Percentiles rank a stretch among this genome's conserved stretches.
Evolutionary conservation across 2,888 invertebrate species (phyloP).

Genomic region (Ectemnius cavifrons): DNA sequence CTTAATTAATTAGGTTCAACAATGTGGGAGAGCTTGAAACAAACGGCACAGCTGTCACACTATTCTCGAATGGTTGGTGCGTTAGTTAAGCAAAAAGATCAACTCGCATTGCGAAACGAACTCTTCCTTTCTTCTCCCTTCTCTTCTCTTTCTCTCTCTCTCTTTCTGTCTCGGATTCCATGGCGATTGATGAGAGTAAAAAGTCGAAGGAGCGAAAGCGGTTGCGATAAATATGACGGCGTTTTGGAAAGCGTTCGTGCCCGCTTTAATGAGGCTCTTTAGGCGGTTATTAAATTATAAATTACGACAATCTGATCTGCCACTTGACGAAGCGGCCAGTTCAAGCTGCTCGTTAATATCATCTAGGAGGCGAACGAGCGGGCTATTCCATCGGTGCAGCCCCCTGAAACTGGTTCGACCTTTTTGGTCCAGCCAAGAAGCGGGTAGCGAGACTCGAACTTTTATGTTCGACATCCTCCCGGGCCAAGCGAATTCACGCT

Average conservation of each 20-base stretch:
- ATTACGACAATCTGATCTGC: constrained; percentile 74
- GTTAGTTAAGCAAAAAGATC: too few species aligned
- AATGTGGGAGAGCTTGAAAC: constrained; percentile 40
- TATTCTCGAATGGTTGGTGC: too few species aligned
- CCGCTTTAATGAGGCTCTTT: constrained; percentile 73
- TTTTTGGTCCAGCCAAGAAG: constrained; percentile 27
- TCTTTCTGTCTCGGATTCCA: neutral
- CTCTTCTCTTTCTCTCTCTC: neutral
- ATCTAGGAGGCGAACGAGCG: constrained; percentile 55
- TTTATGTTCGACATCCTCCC: constrained; percentile 13
- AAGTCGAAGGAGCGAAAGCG: constrained; percentile 58
- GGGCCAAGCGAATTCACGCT: too few species aligned
- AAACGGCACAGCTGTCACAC: constrained; percentile 22
- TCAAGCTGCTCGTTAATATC: constrained; percentile 71
- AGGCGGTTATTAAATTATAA: constrained; percentile 76
- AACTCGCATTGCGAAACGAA: too few species aligned
- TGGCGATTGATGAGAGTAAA: constrained; percentile 10
- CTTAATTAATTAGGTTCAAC: constrained; percentile 65
- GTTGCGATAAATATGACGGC: constrained; percentile 72
- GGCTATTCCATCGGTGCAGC: constrained; percentile 20
- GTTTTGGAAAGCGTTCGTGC: constrained; percentile 70
- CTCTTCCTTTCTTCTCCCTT: too few species aligned
- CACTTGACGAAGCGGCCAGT: constrained; percentile 73
- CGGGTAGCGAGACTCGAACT: constrained; percentile 3
- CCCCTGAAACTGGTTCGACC: constrained; percentile 41